Conservation (phyloP, 2,113 vertebrate species). For the Rhegmatorhina hoffmannsi region DNA sequence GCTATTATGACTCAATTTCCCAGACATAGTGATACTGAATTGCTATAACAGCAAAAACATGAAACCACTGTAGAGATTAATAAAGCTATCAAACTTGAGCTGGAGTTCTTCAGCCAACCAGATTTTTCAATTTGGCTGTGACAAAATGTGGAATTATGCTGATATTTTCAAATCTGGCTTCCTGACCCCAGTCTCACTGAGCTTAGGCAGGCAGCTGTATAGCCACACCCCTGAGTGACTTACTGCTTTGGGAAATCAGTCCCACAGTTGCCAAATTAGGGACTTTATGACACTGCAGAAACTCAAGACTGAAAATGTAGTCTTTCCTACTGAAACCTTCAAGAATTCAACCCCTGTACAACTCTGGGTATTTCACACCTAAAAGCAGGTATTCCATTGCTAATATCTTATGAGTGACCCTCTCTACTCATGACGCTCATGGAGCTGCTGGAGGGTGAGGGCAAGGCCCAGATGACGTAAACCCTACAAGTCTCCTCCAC, state of each 20-base stretch:
- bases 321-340: fast-evolving
- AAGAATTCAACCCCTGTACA: background rate
- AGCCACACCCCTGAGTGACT: background rate
- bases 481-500: background rate
- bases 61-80: background rate
- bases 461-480: background rate
- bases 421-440: fast-evolving
- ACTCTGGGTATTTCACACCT: background rate
- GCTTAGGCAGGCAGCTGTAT: background rate
- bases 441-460: background rate
- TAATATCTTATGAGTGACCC: background rate
- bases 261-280: background rate
- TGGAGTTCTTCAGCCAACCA: background rate
- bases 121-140: background rate
- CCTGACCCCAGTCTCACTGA: background rate
- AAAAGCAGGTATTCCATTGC: background rate
- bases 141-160: background rate
- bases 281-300: background rate
- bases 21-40: background rate
- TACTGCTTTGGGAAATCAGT: background rate
- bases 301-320: background rate
- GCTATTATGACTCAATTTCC: background rate
- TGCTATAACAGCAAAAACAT: background rate
- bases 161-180: background rate
- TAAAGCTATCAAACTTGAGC: background rate